Conservation (phyloP, 2,888 invertebrate species). For the Merodon equestris region DNA sequence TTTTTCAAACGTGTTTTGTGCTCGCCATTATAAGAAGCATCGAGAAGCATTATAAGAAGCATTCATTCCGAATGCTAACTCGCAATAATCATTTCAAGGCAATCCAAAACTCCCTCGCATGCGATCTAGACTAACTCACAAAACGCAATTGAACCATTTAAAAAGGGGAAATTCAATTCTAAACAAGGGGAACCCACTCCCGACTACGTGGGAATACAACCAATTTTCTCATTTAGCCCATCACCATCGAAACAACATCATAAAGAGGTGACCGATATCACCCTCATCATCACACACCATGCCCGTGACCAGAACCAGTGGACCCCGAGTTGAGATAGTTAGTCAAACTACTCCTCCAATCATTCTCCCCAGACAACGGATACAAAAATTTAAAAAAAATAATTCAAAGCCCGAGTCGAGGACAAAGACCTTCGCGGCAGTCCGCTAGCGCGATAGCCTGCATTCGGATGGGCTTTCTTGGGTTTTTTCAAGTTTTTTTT, state of each 20-base stretch:
- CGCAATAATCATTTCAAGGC: too few species aligned
- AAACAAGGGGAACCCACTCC: conserved; percentile 10
- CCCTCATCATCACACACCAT: conserved; percentile 44
- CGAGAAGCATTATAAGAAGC: too few species aligned
- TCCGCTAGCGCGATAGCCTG: conserved; percentile 39
- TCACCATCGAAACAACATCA: conserved; percentile 7
- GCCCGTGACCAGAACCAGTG: conserved; percentile 13
- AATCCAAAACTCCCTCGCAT: too few species aligned
- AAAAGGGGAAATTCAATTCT: conserved; percentile 29
- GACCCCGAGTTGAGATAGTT: too few species aligned
- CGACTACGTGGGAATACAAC: conserved; percentile 34
- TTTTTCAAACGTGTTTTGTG: too few species aligned
- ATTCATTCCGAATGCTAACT: too few species aligned
- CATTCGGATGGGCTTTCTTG: conserved; percentile 11
- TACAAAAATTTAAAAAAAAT: conserved; percentile 17
- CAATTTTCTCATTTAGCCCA: conserved; percentile 29
- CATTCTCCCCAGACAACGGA: conserved; percentile 4
- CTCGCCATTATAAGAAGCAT: too few species aligned
- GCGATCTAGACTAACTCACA: not conserved
- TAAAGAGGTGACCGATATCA: conserved; percentile 3
- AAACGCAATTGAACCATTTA: conserved; percentile 28
- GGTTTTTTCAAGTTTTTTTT: too few species aligned
- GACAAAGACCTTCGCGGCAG: conserved; percentile 31
- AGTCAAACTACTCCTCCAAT: too few species aligned
- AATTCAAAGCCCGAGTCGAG: not conserved